Evolutionary conservation across 2,797 vertebrate species (phyloP), one percentile per base, ranked within the genome.

Genomic region (Microctenopoma stevenorrisi): DNA sequence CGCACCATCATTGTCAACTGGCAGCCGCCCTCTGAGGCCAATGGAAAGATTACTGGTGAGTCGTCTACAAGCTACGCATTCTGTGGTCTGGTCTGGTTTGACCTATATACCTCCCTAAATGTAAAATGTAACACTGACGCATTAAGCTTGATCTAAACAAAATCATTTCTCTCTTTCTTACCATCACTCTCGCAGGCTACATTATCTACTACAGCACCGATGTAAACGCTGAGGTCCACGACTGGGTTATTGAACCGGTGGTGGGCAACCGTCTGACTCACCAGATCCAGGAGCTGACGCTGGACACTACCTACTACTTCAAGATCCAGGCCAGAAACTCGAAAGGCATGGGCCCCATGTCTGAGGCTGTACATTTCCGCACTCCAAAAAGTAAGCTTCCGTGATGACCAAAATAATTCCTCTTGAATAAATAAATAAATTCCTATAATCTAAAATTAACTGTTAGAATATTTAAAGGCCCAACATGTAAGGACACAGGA

Each of bases 201-300:
- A 99, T 99, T 68, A 99, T 99, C 88, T 99, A 99, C 93, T 99
- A 99, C 92, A 99, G 96, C 28, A 99, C 98, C 0, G 97, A 99
- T 26, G 96, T 97, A 48, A 98, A 97, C 0, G 98, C 97, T 0
- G 98, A 98, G 89, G 95, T 98, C 57, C 98, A 99, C 0, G 97
- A 99, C 77, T 99, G 98, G 98, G 98, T 99, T 2, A 96, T 99
- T 10, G 98, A 99, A 47, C 98, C 98, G 0, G 97, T 99, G 4
- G 95, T 99, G 73, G 98, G 98, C 0, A 98, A 99, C 90, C 94
- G 98, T 3, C 93, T 99, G 51, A 99, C 98, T 0, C 97, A 99
- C 86, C 98, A 99, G 94, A 99, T 99, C 80, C 98, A 99, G 73
- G 98, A 99, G 58, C 81, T 99, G 74, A 99, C 98, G 0, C 95